Percentiles rank a stretch among this genome's conserved stretches.
These are phyloP conservation scores for Oryzias sinensis DNA, from an alignment of 2,797 vertebrate species.

Conservation along the genomic window DNA sequence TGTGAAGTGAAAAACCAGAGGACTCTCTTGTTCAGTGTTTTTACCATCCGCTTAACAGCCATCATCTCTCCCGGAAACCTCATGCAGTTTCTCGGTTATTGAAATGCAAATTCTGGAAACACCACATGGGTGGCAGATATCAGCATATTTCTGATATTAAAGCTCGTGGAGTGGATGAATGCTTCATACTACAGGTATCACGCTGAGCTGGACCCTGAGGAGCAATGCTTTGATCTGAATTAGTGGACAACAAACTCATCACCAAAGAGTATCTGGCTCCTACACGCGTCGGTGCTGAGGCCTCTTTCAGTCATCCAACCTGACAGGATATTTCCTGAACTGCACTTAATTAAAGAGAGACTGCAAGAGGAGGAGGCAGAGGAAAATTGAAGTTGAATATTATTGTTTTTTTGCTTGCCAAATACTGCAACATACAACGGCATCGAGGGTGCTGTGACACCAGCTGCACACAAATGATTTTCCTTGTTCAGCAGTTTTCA, in stretches of 20 bases:
- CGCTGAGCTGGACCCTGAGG: conserved; percentile 24
- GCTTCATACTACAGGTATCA: conserved; percentile 22
- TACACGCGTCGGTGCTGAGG: neutral
- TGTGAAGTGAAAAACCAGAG: conserved; percentile 17
- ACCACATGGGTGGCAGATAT: conserved; percentile 60
- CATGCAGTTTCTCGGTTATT: conserved; percentile 53
- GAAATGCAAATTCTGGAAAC: conserved; percentile 70
- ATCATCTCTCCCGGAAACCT: conserved; percentile 57
- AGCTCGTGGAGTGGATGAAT: conserved; percentile 26
- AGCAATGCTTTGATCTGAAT: conserved; percentile 38
- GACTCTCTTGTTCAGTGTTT: conserved; percentile 37
- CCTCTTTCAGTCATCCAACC: conserved; percentile 7
- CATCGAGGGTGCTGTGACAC: neutral
- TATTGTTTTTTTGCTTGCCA: conserved; percentile 2
- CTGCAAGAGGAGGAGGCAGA: neutral
- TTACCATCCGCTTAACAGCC: conserved; percentile 57
- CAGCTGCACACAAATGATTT: conserved; percentile 17
- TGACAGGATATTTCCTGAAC: conserved; percentile 20
- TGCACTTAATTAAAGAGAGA: conserved; percentile 22
- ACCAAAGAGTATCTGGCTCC: conserved; percentile 1
- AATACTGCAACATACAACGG: conserved; percentile 3
- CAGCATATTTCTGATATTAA: conserved; percentile 62
- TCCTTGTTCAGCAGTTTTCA: conserved; percentile 10
- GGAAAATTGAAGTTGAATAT: conserved; percentile 20
- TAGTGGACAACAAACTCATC: conserved; percentile 22